These are phyloP conservation scores for Karalla daura DNA, from an alignment of 2,797 vertebrate species.

Conservation along the genomic window DNA sequence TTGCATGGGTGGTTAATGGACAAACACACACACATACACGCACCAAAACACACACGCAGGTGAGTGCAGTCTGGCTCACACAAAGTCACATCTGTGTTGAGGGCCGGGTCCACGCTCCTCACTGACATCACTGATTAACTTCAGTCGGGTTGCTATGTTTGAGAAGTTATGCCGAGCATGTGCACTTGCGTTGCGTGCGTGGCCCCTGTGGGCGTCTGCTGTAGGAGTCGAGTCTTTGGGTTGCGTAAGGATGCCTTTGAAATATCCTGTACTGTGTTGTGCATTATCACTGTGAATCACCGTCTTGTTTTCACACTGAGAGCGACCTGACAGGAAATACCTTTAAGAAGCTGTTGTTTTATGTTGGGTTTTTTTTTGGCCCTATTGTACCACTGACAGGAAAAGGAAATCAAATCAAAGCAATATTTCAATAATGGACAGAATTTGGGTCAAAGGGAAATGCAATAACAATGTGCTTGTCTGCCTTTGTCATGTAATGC, in stretches of 20 bases:
- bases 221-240: slow-evolving; percentile 46
- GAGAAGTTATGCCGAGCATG: slow-evolving; percentile 13
- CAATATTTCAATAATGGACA: neutral
- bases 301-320: slow-evolving; percentile 8
- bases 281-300: slow-evolving; percentile 32
- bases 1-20: slow-evolving; percentile 17
- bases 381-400: neutral
- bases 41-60: neutral
- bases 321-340: slow-evolving; percentile 17
- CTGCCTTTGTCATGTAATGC: neutral
- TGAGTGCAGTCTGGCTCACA: slow-evolving; percentile 23
- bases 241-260: slow-evolving; percentile 47
- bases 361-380: too few relatives aligned
- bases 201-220: slow-evolving; percentile 37
- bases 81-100: slow-evolving; percentile 20
- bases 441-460: neutral
- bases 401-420: neutral
- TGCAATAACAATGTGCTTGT: neutral
- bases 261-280: slow-evolving; percentile 13
- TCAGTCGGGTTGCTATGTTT: slow-evolving; percentile 21
- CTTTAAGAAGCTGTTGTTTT: neutral
- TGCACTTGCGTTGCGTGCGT: slow-evolving; percentile 25
- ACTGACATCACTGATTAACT: neutral
- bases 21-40: neutral
- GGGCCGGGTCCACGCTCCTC: neutral